These are phyloP conservation scores for Lerista edwardsae DNA, from an alignment of 2,797 vertebrate species.

Conservation along the genomic window DNA sequence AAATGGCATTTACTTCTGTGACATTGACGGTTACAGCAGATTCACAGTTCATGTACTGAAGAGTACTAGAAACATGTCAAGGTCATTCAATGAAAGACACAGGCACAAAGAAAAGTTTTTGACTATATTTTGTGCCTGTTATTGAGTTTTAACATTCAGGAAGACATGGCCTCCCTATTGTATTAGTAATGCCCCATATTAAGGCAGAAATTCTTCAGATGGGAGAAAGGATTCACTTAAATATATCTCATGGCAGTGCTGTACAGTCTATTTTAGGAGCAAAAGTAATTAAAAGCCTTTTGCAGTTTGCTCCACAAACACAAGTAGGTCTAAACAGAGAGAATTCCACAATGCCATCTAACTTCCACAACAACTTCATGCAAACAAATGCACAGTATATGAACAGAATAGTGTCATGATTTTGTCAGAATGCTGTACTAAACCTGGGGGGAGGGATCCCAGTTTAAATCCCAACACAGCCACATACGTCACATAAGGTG, in stretches of 20 bases:
- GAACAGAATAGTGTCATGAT: no score
- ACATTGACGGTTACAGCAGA: not conserved
- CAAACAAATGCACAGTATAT: not conserved
- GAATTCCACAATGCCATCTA: not conserved
- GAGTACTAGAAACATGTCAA: not conserved
- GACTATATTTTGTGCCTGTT: not conserved
- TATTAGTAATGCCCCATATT: not conserved
- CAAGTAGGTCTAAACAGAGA: not conserved
- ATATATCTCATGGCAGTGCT: not conserved
- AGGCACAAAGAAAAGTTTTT: not conserved
- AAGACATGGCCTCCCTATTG: not conserved
- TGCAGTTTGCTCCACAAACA: not conserved
- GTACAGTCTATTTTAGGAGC: not conserved
- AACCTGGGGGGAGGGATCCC: no score
- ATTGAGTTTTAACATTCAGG: not conserved
- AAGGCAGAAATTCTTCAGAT: not conserved
- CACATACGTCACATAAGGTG: no score
- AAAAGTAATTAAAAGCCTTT: constrained; percentile 20
- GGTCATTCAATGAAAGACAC: not conserved
- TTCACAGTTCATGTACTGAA: no score
- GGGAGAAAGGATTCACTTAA: not conserved
- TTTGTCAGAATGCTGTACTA: no score
- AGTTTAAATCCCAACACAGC: no score
- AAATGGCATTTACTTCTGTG: constrained; percentile 23
- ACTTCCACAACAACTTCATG: not conserved